Evolutionary conservation across 2,888 invertebrate genomes (phyloP).

Genomic region (Marasmarcha lunaedactyla): DNA sequence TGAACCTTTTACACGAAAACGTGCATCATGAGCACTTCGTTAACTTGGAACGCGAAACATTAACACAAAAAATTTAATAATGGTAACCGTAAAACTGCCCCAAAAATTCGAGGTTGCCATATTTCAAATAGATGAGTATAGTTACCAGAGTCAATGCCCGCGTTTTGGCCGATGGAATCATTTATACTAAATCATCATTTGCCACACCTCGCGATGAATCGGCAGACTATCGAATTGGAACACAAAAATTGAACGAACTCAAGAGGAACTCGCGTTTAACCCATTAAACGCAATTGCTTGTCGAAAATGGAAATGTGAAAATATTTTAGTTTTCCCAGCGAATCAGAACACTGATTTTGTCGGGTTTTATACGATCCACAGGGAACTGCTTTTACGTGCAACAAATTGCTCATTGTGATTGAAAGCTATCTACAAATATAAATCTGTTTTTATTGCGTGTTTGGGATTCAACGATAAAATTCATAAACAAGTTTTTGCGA

Average conservation of each 20-base stretch:
- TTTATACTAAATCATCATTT: constrained; percentile 12
- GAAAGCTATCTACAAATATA: constrained; percentile 18
- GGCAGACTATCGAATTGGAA: constrained; percentile 49
- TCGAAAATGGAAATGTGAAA: constrained; percentile 63
- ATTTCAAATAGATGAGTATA: not conserved
- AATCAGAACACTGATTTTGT: constrained; percentile 42
- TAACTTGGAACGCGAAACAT: no score
- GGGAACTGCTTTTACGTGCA: constrained; percentile 50
- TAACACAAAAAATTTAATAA: no score
- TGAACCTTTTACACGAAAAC: no score
- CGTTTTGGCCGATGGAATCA: not conserved
- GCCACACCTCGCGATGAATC: constrained; percentile 36
- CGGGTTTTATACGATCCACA: constrained; percentile 53
- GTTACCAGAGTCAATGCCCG: not conserved
- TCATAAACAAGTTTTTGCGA: not conserved
- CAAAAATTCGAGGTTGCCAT: not conserved
- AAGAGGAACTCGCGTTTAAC: constrained; percentile 59
- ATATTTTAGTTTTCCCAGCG: constrained; percentile 54
- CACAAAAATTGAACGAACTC: constrained; percentile 53
- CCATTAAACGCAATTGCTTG: constrained; percentile 64
- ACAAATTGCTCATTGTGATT: constrained; percentile 55
- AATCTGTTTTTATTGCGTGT: constrained; percentile 1
- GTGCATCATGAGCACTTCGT: no score
- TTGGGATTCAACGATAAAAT: not conserved
- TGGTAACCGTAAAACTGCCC: not conserved